These are phyloP conservation scores for human DNA, from an alignment of 2,113 vertebrate species.

Conservation along the genomic window DNA sequence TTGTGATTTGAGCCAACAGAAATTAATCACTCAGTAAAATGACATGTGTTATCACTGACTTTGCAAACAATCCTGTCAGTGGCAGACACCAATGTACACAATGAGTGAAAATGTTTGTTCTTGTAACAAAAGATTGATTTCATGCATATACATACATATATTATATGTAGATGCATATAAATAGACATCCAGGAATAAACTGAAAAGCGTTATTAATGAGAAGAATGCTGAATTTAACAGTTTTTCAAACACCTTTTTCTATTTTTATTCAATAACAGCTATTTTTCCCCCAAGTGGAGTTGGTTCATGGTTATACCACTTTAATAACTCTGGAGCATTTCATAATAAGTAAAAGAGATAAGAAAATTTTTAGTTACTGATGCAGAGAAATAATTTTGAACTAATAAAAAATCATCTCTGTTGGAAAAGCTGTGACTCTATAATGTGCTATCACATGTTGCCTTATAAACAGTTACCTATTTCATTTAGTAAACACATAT, in stretches of 20 bases:
- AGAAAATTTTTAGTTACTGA: constrained; percentile 79
- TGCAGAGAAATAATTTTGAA: constrained; percentile 79
- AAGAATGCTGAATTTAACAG: constrained; percentile 75
- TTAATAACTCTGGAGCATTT: constrained; percentile 77
- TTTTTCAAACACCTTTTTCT: constrained; percentile 76
- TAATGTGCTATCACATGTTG: constrained; percentile 45
- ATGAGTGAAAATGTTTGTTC: constrained; percentile 67
- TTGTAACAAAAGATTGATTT: neutral
- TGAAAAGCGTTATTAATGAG: constrained; percentile 75
- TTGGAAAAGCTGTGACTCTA: constrained; percentile 70
- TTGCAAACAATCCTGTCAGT: constrained; percentile 72
- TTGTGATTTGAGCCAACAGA: constrained; percentile 37
- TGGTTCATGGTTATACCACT: constrained; percentile 81
- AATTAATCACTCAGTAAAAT: constrained; percentile 74
- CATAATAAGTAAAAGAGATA: constrained; percentile 79
- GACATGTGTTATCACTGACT: constrained; percentile 64
- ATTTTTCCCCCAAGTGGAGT: constrained; percentile 66
- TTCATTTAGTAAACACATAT: constrained; percentile 63
- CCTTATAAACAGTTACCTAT: constrained; percentile 71
- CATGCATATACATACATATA: neutral
- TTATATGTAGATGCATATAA: neutral
- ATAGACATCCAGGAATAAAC: neutral
- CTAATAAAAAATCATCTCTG: constrained; percentile 75
- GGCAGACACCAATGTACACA: constrained; percentile 75
- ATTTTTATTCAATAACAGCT: constrained; percentile 72